Base-by-base conservation (phyloP, 2,888 invertebrate species). In the Steinernema carpocapsae region DNA sequence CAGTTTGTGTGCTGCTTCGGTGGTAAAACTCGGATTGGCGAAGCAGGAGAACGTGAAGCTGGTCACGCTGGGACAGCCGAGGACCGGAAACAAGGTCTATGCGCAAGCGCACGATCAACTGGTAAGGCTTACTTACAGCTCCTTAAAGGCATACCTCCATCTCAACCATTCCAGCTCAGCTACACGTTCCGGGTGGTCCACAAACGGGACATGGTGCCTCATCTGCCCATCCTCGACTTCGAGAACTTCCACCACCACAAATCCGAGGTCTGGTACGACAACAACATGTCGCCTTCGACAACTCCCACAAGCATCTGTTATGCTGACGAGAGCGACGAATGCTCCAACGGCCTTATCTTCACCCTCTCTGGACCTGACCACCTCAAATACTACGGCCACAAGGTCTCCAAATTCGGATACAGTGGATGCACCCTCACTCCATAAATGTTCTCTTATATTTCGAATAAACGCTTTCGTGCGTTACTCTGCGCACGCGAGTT, bases 61-160 rank as follows among this genome's bases (percentile, higher is more conserved):
- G 56, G 73, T 81, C 48, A 84, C 84, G 3, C 83, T 79, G 70
- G 83, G 83, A 46, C 80, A 84, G 59, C 84, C 84, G 37, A 71
- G 84, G 14, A 80, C 80, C 70, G 84, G 84, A 72, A 77, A 84
- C 74, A 77, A 76, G 26, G 76, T 73, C 12, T 84, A 76, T 46
- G 80, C 84, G 14, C 52, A 76, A 46, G 80, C 78, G 1, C 82
- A 84, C 70, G 83, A 84, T 72, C 29, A 22, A 17, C 76, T 81
- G 74, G 75, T 79, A 46, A 72, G 71, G n/a, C n/a, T n/a, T n/a
- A 10, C 1, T 29, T 43, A 10, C 43, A 43, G 43, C 14, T 43
- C 10, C 43, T 10, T 43, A 14, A 7, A 43, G 43, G 43, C 7
- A 14, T 43, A n/a, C 19, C n/a, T 10, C n/a, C 4, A 48, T 10